phyloP scores from a whole-genome alignment of 1,140 invertebrate species.

The Uloborus diversus region DNA sequence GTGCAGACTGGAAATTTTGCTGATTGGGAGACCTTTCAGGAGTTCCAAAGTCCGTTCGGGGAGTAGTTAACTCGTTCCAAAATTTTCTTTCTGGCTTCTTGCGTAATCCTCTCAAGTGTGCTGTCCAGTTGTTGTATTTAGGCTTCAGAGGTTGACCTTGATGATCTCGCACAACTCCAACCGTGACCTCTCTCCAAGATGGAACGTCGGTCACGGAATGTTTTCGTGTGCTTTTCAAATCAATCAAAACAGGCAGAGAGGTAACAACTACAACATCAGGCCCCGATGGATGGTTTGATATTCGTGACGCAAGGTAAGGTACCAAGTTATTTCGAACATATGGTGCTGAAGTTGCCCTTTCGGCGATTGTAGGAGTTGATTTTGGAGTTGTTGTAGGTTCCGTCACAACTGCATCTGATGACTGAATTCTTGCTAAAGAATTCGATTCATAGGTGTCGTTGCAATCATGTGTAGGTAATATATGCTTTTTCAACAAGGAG shows the following conservation, averaged over 20 bases:
- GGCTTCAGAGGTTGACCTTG: conserved; percentile 50
- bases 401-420: neutral
- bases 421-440: conserved; percentile 28
- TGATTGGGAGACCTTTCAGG: neutral
- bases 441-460: conserved; percentile 1
- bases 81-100: conserved; percentile 30
- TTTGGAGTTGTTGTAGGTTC: neutral
- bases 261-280: conserved; percentile 44
- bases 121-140: conserved; percentile 52
- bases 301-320: conserved; percentile 17
- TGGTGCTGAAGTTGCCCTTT: neutral
- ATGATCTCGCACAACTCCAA: conserved; percentile 41
- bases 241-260: conserved; percentile 35
- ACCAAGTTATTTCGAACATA: neutral
- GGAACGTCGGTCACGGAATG: conserved; percentile 18
- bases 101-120: conserved; percentile 28
- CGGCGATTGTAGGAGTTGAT: neutral
- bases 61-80: conserved; percentile 43
- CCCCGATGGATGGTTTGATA: conserved; percentile 3
- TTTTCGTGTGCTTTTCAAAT: conserved; percentile 19
- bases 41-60: neutral
- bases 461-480: conserved; percentile 41
- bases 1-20: conserved; percentile 20
- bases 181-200: conserved; percentile 43
- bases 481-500: conserved; percentile 25